Conservation (phyloP, 2,888 invertebrate species). For the Pseudococcus viburni region DNA sequence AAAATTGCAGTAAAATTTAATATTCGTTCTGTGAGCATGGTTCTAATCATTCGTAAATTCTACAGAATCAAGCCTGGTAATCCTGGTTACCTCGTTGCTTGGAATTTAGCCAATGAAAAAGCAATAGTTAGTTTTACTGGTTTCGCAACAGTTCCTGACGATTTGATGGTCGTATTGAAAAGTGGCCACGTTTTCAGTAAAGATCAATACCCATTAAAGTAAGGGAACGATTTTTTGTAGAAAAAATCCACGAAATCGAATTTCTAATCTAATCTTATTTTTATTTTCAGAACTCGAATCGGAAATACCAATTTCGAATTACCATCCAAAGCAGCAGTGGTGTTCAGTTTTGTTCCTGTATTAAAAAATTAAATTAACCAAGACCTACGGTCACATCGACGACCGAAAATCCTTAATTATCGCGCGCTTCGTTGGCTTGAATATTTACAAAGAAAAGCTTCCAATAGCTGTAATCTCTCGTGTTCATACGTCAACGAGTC, state of each 20-base stretch:
- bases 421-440: slow-evolving; percentile 19
- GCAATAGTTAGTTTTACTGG: not conserved
- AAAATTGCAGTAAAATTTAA: not conserved
- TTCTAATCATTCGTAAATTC: not conserved
- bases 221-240: not conserved
- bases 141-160: slow-evolving; percentile 54
- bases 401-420: not conserved
- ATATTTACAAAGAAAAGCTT: slow-evolving; percentile 19
- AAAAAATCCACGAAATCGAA: not conserved
- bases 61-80: slow-evolving; percentile 53
- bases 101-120: slow-evolving; percentile 56
- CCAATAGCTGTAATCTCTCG: slow-evolving; percentile 7
- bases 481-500: slow-evolving; percentile 37
- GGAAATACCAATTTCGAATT: slow-evolving; percentile 13
- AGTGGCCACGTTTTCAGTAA: not conserved
- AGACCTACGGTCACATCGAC: not conserved
- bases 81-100: slow-evolving; percentile 62
- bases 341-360: slow-evolving; percentile 63
- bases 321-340: slow-evolving; percentile 49
- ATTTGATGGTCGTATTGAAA: slow-evolving; percentile 34
- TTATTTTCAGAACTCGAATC: slow-evolving; percentile 41
- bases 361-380: not conserved
- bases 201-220: slow-evolving; percentile 30
- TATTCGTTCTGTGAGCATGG: not conserved
- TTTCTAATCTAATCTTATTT: slow-evolving; percentile 4